phyloP scores from a whole-genome alignment of 2,113 vertebrate genomes.

The Chaenocephalus aceratus region DNA sequence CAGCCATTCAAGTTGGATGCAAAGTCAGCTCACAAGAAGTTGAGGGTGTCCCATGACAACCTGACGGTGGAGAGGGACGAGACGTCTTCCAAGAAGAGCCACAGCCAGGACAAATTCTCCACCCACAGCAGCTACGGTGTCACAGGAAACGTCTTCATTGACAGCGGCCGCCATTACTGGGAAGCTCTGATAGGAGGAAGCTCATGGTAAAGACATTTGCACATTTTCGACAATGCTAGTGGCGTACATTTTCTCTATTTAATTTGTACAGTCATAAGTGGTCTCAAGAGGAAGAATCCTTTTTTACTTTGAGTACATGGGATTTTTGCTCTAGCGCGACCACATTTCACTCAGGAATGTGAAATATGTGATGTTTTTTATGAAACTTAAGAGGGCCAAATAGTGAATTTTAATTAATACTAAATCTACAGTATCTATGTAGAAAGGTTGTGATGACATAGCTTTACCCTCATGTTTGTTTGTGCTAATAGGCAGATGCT shows the following conservation, averaged over 20 bases:
- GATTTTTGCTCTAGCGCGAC: not conserved
- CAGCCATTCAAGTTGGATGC: constrained; percentile 98
- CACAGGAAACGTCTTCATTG: constrained; percentile 96
- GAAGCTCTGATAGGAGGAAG: constrained; percentile 97
- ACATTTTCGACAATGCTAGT: not conserved
- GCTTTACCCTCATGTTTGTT: not conserved
- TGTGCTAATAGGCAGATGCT: not conserved
- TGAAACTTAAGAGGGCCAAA: not conserved
- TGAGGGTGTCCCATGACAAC: constrained; percentile 97
- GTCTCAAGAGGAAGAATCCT: not conserved
- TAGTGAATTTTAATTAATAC: too few species aligned
- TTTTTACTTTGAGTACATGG: not conserved
- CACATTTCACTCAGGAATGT: not conserved
- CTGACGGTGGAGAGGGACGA: constrained; percentile 97
- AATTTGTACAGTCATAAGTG: not conserved
- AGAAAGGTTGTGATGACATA: too few species aligned
- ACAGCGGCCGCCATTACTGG: constrained; percentile 98
- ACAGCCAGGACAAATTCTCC: constrained; percentile 94
- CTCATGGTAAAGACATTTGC: constrained; percentile 89
- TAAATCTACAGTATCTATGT: not conserved
- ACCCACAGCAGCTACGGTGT: constrained; percentile 96
- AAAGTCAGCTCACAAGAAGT: constrained; percentile 95
- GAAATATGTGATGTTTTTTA: not conserved
- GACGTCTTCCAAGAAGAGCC: constrained; percentile 95
- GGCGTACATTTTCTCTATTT: not conserved